Evolutionary conservation across 1,140 invertebrate genomes (phyloP).

Genomic region (Drosophila ficusphila): DNA sequence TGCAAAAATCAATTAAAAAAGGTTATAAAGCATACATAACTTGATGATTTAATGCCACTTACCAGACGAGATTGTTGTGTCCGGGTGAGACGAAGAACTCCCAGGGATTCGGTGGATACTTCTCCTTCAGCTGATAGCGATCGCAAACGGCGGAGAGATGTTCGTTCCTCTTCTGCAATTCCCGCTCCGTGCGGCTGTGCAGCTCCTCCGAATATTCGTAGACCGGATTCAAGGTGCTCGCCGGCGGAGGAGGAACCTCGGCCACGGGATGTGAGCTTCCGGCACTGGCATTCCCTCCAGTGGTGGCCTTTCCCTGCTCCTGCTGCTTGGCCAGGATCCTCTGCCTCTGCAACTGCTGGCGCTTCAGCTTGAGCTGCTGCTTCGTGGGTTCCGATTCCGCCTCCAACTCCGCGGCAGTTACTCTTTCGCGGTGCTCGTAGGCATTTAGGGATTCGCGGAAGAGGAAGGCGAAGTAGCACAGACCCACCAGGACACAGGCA

Average conservation of each 20-base stretch:
- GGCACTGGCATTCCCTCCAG: slow-evolving; percentile 3
- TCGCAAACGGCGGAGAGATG: slow-evolving; percentile 67
- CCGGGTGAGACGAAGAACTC: slow-evolving; percentile 90
- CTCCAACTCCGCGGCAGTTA: slow-evolving; percentile 42
- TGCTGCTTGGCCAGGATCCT: slow-evolving; percentile 40
- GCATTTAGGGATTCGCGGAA: slow-evolving; percentile 81
- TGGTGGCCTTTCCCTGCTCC: slow-evolving; percentile 12
- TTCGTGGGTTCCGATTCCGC: slow-evolving; percentile 53
- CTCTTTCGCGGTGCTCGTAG: slow-evolving; percentile 68
- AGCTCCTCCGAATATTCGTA: slow-evolving; percentile 83
- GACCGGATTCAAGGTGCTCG: slow-evolving; percentile 77
- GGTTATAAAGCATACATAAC: no score
- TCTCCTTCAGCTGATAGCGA: slow-evolving; percentile 66
- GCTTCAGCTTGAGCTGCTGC: slow-evolving; percentile 62
- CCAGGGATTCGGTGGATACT: slow-evolving; percentile 87
- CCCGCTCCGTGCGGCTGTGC: slow-evolving; percentile 75
- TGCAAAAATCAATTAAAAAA: background rate
- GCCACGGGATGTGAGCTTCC: background rate
- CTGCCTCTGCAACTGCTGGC: slow-evolving; percentile 58
- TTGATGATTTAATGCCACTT: background rate
- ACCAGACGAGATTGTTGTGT: slow-evolving; percentile 89
- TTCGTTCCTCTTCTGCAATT: slow-evolving; percentile 54
- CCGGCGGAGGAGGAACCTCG: background rate
- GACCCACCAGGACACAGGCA: slow-evolving; percentile 61
- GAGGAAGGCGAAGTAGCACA: slow-evolving; percentile 78